Base-by-base conservation (phyloP, 2,113 vertebrate species). In the Pipa parva region DNA sequence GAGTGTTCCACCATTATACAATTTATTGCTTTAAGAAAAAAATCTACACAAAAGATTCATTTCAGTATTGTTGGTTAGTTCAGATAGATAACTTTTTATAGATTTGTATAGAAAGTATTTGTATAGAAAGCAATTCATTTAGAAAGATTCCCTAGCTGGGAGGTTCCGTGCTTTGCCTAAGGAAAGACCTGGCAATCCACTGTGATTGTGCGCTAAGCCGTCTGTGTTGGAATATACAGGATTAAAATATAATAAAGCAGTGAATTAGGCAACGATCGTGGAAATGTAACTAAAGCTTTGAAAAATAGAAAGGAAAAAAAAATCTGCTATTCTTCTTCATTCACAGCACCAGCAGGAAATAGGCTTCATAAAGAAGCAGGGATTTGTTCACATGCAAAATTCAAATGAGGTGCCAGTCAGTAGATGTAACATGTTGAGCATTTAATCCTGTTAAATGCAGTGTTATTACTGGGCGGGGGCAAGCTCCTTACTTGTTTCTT, bases 371-470 rank as follows among this genome's bases (percentile, higher is more conserved):
- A n/a, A 36, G 18, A 58, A 12, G 18, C 15, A 24, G 18, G 55
- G 12, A 58, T 36, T 29, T 21, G 55, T 58, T 58, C 55, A 20
- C 29, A 58, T 36, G 55, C 55, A 36, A 58, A 37, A 58, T 36
- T 58, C 55, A 58, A 29, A 58, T 36, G 55, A 33, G 55, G 55
- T 58, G 20, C 28, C 28, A 58, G 22, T 58, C 55, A 58, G 31
- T 24, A 13, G 31, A 36, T 58, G 20, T 33, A 36, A 61, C 39
- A 46, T 12, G 39, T 61, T 39, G 25, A 51, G 60, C 46, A 15
- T 31, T 29, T 50, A 50, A 63, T 63, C 45, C 60, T 29, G 46
- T 63, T 63, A 50, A 50, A 22, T 51, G 28, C 24, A 45, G 20
- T 33, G 46, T 50, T 22, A 51, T 51, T 63, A 24, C 27, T 50